phyloP scores from a whole-genome alignment of 2,113 vertebrate genomes.

The Plecotus auritus region DNA sequence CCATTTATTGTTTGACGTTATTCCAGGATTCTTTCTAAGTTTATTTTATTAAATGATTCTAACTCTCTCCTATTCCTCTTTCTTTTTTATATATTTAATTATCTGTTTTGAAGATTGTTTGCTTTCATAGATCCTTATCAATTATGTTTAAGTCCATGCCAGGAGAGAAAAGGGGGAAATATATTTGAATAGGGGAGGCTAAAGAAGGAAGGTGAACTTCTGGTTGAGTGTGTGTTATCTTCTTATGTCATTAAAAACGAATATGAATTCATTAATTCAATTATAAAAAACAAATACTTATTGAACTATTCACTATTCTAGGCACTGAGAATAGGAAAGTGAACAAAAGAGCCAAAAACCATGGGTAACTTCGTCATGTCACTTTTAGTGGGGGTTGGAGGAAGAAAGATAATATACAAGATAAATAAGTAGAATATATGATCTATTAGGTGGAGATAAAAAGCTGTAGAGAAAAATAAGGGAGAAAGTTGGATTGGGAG shows the following conservation, averaged over 20 bases:
- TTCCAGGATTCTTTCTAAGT: background rate
- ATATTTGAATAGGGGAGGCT: background rate
- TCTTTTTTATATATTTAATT: constrained; percentile 14
- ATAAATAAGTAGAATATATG: background rate
- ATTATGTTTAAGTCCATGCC: background rate
- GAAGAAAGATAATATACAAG: background rate
- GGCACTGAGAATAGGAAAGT: background rate
- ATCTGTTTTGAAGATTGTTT: background rate
- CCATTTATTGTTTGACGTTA: background rate
- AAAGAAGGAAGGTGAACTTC: background rate
- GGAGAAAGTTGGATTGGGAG: background rate
- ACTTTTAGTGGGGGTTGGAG: background rate
- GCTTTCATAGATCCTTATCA: constrained; percentile 5
- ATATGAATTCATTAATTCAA: background rate
- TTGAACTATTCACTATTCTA: background rate
- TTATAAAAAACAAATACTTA: background rate
- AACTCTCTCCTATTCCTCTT: background rate
- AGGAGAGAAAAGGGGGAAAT: background rate
- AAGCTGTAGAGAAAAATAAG: background rate
- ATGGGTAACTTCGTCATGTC: background rate
- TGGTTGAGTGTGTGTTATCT: background rate
- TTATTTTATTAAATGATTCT: constrained; percentile 22
- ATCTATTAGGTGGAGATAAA: background rate
- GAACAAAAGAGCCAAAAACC: background rate
- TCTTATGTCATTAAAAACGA: background rate